Evolutionary conservation across 1,140 invertebrate genomes (phyloP).

Genomic region (Hyposmocoma kahamanoa): DNA sequence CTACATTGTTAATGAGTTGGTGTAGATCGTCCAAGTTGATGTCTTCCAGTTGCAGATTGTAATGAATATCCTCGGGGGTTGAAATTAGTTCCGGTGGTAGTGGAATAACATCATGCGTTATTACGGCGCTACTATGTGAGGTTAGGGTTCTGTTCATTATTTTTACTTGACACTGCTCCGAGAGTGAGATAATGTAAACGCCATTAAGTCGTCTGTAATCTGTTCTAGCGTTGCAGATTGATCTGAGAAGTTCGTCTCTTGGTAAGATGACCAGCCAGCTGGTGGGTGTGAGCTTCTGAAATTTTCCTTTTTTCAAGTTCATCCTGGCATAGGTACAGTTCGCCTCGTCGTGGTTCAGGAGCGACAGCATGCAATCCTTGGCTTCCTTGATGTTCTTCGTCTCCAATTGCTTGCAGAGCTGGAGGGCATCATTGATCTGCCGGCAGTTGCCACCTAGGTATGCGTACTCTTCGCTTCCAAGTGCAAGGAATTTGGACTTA

Average conservation of each 20-base stretch:
- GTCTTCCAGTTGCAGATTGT: neutral
- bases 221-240: neutral
- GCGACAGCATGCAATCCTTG: neutral
- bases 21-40: neutral
- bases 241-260: neutral
- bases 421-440: neutral
- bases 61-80: neutral
- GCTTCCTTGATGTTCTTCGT: neutral
- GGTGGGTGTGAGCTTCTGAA: neutral
- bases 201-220: neutral
- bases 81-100: neutral
- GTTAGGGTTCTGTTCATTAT: neutral
- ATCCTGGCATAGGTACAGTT: neutral
- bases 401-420: slow-evolving; percentile 1
- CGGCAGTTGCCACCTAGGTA: neutral
- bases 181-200: neutral
- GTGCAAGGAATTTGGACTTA: slow-evolving; percentile 4
- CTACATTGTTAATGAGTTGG: neutral
- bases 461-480: slow-evolving; percentile 4
- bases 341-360: neutral
- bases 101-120: neutral
- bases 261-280: neutral
- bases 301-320: neutral
- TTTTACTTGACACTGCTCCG: neutral
- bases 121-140: neutral